Evolutionary conservation across 1,140 invertebrate species (phyloP).

Genomic region (Zaprionus davidi): DNA sequence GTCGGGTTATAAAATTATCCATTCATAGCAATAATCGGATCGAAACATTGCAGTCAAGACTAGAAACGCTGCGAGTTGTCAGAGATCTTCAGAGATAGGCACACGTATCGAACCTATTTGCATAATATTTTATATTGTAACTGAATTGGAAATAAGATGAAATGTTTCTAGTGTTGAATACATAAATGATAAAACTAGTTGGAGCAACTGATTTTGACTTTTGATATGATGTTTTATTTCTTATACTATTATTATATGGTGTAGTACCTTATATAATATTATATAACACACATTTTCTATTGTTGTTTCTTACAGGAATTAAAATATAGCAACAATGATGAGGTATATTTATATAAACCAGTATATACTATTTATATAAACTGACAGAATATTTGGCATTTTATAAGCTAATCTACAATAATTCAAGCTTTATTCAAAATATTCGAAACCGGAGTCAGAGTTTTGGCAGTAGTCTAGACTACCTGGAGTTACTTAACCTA

Average conservation of each 20-base stretch:
- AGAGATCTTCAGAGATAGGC: not conserved
- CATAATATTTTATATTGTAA: constrained; percentile 5
- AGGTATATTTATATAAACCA: accelerated
- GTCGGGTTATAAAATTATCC: constrained; percentile 23
- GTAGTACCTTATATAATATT: not conserved
- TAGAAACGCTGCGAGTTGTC: constrained; percentile 2
- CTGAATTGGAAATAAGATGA: not conserved
- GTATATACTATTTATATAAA: too few species aligned
- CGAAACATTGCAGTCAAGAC: not conserved
- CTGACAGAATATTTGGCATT: too few species aligned
- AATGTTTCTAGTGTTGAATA: not conserved
- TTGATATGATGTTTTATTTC: not conserved
- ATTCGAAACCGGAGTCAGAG: too few species aligned
- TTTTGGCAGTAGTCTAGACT: too few species aligned
- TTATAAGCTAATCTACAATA: not conserved
- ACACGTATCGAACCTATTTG: not conserved
- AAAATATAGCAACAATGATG: too few species aligned
- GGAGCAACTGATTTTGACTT: not conserved
- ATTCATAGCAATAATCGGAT: constrained; percentile 35
- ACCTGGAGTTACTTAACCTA: too few species aligned
- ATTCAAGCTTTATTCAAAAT: too few species aligned
- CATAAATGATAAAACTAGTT: not conserved
- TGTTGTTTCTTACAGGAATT: too few species aligned
- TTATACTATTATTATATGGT: too few species aligned
- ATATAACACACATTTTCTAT: not conserved